phyloP scores from a whole-genome alignment of 1,140 invertebrate genomes.

The Drosophila ananassae region DNA sequence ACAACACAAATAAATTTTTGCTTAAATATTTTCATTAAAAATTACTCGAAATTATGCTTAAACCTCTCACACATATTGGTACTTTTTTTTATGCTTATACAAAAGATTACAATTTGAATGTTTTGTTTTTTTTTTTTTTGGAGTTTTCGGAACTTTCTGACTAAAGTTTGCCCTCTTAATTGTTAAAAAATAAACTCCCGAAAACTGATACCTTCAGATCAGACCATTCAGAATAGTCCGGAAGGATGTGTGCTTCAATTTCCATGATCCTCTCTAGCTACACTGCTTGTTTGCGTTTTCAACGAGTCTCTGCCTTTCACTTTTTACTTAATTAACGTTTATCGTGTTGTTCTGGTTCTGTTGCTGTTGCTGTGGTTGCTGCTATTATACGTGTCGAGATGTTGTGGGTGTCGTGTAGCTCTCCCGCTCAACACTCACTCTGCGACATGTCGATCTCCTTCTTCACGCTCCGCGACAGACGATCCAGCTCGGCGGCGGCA shows the following conservation, averaged over 20 bases:
- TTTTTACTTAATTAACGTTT: conserved; percentile 29
- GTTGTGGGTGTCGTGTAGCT: conserved; percentile 8
- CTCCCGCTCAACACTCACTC: conserved; percentile 78
- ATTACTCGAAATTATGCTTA: not conserved
- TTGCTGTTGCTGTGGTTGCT: conserved; percentile 12
- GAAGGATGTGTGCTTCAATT: not conserved
- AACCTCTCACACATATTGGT: not conserved
- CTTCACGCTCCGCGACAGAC: conserved; percentile 87
- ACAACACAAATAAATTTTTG: not conserved
- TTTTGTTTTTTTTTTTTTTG: not conserved
- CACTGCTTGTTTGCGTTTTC: conserved; percentile 1
- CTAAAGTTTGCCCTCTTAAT: not conserved
- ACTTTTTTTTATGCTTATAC: not conserved
- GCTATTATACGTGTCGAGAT: conserved; percentile 10
- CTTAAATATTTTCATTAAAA: not conserved
- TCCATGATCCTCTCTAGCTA: not conserved
- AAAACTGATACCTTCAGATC: not conserved
- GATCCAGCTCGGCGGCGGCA: conserved; percentile 95
- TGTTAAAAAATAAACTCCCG: not conserved
- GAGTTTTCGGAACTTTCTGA: not conserved
- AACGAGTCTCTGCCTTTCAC: conserved; percentile 35
- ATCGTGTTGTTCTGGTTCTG: conserved; percentile 32
- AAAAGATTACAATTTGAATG: not conserved
- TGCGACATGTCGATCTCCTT: conserved; percentile 83
- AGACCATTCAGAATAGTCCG: not conserved